These are phyloP conservation scores for Echinarachnius parma DNA, from an alignment of 53 echinoderm and acorn worm species.

Conservation along the genomic window DNA sequence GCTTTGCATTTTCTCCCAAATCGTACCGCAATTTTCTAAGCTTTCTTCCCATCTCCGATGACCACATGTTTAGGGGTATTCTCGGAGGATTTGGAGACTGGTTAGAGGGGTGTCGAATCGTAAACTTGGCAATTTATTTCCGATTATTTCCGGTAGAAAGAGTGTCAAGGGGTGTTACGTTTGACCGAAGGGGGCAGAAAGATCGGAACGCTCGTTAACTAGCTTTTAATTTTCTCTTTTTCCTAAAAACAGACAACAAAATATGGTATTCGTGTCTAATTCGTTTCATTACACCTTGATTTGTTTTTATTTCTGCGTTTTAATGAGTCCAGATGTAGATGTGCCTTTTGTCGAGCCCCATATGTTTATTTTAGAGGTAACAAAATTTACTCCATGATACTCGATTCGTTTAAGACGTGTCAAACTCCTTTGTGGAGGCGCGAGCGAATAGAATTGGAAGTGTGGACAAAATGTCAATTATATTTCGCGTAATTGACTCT, in stretches of 20 bases:
- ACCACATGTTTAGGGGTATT: not conserved
- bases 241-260: not conserved
- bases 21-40: not conserved
- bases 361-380: no score
- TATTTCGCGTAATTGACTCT: no score
- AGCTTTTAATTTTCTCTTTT: not conserved
- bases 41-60: not conserved
- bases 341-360: no score
- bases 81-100: slow-evolving; percentile 5
- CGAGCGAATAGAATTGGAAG: no score
- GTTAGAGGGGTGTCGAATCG: slow-evolving; percentile 32
- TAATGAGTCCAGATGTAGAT: not conserved
- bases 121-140: slow-evolving; percentile 26
- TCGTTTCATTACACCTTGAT: no score
- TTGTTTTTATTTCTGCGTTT: not conserved
- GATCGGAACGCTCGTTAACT: not conserved
- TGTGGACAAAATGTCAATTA: no score
- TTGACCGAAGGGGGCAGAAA: slow-evolving; percentile 18
- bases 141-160: slow-evolving; percentile 7
- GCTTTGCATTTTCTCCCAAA: slow-evolving; percentile 18
- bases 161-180: slow-evolving; percentile 5
- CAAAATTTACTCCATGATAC: no score
- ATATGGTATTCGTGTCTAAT: not conserved
- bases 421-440: no score
- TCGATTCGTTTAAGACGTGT: no score